A percentile compares a stretch with the other conserved stretches of the same genome.
Conservation (phyloP, 2,113 vertebrate species). For the Tonatia bakeri region DNA sequence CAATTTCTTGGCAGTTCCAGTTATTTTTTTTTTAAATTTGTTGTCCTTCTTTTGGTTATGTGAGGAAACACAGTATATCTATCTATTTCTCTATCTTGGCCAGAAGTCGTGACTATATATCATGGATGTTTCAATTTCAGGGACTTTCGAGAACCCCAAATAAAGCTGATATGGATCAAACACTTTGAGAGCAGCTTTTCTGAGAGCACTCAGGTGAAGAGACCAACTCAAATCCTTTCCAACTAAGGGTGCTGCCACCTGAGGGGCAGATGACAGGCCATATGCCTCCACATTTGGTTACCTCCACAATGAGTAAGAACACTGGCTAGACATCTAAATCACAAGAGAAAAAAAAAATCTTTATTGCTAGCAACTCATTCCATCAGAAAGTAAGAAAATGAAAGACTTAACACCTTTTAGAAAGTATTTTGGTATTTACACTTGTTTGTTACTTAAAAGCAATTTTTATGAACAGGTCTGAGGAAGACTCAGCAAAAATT, state of each 20-base stretch:
- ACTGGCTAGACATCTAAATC: not conserved
- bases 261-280: not conserved
- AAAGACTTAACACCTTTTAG: not conserved
- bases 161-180: not conserved
- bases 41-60: too few relatives aligned
- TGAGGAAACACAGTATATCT: too few relatives aligned
- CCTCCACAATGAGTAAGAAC: not conserved
- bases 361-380: not conserved
- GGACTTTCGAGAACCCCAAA: not conserved
- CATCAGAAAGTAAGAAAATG: slow-evolving; percentile 31
- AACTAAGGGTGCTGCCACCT: not conserved
- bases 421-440: not conserved
- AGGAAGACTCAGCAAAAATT: slow-evolving; percentile 14
- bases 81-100: too few relatives aligned
- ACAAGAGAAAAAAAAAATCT: not conserved
- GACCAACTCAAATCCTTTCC: not conserved
- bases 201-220: not conserved
- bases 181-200: not conserved
- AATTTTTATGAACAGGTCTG: slow-evolving; percentile 27
- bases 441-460: not conserved
- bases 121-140: not conserved
- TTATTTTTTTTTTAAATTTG: too few relatives aligned
- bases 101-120: not conserved
- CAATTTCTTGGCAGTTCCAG: too few relatives aligned
- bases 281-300: not conserved